Percentiles rank a stretch among this genome's conserved stretches.
These are phyloP conservation scores for Disparrhopalites patrizii DNA, from an alignment of 2,888 invertebrate genomes.

Conservation along the genomic window DNA sequence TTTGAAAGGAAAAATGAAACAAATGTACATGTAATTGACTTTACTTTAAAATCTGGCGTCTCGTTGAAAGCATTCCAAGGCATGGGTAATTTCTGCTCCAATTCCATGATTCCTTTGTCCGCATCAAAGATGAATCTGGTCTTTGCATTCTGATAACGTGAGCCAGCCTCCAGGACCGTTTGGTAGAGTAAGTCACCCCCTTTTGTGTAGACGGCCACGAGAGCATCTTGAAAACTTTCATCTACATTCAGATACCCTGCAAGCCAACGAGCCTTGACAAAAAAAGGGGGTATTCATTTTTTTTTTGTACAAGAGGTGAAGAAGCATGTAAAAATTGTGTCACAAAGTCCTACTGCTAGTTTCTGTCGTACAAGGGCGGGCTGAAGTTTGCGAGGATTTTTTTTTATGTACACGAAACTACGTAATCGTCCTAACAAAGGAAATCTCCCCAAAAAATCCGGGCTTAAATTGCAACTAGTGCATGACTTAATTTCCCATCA, in stretches of 20 bases:
- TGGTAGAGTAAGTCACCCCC: conserved; percentile 64
- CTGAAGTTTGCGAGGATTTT: no score
- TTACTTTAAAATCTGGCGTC: conserved; percentile 69
- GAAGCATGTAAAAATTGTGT: neutral
- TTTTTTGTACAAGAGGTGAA: neutral
- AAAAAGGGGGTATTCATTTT: neutral
- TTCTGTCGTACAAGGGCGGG: no score
- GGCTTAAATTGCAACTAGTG: neutral
- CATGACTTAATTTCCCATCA: conserved; percentile 1
- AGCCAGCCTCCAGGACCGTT: conserved; percentile 73
- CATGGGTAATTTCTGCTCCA: conserved; percentile 84
- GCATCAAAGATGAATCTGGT: conserved; percentile 83
- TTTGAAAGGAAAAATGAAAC: no score
- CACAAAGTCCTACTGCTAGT: neutral
- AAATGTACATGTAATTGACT: no score
- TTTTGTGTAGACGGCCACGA: conserved; percentile 66
- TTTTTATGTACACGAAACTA: neutral
- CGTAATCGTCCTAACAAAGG: neutral
- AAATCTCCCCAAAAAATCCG: neutral
- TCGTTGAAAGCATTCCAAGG: conserved; percentile 88
- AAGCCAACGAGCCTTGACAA: conserved; percentile 58
- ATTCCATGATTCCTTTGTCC: conserved; percentile 66
- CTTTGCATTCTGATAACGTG: conserved; percentile 73
- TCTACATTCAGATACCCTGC: conserved; percentile 72
- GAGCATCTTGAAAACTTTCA: conserved; percentile 61